Percentiles rank a stretch among this genome's conserved stretches.
Conservation (phyloP, 1,140 invertebrate species). For the Drosophila pectinifera region DNA sequence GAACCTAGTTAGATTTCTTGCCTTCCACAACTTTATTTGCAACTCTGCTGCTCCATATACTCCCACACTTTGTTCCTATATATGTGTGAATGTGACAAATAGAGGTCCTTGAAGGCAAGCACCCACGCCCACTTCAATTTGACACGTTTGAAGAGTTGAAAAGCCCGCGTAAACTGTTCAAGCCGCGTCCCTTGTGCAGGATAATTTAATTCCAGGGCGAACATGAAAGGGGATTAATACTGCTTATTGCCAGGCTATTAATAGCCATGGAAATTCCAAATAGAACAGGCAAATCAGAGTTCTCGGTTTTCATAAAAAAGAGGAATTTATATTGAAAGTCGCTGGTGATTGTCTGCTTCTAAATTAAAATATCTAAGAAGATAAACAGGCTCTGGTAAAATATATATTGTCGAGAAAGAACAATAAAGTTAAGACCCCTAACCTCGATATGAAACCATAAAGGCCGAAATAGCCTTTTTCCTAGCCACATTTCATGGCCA, state of each 20-base stretch:
- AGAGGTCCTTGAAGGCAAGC: conserved; percentile 20
- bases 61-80: neutral
- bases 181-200: conserved; percentile 26
- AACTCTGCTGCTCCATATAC: conserved; percentile 3
- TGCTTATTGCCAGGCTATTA: conserved; percentile 38
- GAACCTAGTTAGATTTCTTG: conserved; percentile 15
- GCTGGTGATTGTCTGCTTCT: neutral
- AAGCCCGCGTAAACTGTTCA: conserved; percentile 49
- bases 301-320: neutral
- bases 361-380: neutral
- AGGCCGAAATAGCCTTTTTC: neutral
- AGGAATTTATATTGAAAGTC: neutral
- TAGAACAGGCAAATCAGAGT: conserved; percentile 1
- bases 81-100: conserved; percentile 45
- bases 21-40: conserved; percentile 6
- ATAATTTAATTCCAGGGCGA: conserved; percentile 47
- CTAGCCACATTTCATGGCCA: conserved; percentile 37
- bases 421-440: neutral
- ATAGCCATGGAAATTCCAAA: conserved; percentile 36
- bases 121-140: conserved; percentile 55
- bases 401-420: too few relatives aligned
- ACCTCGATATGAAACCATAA: neutral
- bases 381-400: neutral
- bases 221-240: conserved; percentile 51
- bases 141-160: conserved; percentile 61